Percentiles rank a stretch among this genome's conserved stretches.
These are phyloP conservation scores for Ophion ellenae DNA, from an alignment of 2,888 invertebrate genomes.

Conservation along the genomic window DNA sequence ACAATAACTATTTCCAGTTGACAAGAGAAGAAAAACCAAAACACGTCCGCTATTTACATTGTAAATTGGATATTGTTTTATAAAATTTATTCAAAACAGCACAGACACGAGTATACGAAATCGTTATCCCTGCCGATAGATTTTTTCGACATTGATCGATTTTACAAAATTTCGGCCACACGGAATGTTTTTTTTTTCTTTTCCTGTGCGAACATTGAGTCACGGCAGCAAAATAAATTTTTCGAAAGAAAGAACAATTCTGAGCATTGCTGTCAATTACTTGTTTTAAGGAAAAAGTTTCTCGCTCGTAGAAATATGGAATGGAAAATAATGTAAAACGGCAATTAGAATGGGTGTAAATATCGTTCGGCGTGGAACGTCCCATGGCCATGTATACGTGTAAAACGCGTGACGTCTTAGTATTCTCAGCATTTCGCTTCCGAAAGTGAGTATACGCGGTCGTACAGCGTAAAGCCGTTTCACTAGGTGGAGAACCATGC, in stretches of 20 bases:
- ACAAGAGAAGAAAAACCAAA: too few relatives aligned
- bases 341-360: not conserved
- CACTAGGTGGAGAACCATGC: not conserved
- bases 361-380: slow-evolving; percentile 20
- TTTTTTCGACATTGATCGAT: too few relatives aligned
- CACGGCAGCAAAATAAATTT: too few relatives aligned
- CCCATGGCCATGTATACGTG: not conserved
- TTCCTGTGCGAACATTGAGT: too few relatives aligned
- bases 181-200: not conserved
- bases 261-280: not conserved
- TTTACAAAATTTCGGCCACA: too few relatives aligned
- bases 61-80: too few relatives aligned
- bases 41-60: too few relatives aligned
- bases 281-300: not conserved
- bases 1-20: too few relatives aligned
- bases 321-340: not conserved
- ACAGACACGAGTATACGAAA: too few relatives aligned
- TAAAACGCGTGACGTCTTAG: slow-evolving; percentile 46
- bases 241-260: not conserved
- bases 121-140: too few relatives aligned
- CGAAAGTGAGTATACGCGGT: slow-evolving; percentile 51
- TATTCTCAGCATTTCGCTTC: slow-evolving; percentile 63
- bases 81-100: too few relatives aligned
- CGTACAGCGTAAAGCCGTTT: slow-evolving; percentile 40
- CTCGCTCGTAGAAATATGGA: not conserved